Evolutionary conservation across 2,888 invertebrate genomes (phyloP), one percentile per base, ranked within the genome.

Genomic region (Chesias legatella): DNA sequence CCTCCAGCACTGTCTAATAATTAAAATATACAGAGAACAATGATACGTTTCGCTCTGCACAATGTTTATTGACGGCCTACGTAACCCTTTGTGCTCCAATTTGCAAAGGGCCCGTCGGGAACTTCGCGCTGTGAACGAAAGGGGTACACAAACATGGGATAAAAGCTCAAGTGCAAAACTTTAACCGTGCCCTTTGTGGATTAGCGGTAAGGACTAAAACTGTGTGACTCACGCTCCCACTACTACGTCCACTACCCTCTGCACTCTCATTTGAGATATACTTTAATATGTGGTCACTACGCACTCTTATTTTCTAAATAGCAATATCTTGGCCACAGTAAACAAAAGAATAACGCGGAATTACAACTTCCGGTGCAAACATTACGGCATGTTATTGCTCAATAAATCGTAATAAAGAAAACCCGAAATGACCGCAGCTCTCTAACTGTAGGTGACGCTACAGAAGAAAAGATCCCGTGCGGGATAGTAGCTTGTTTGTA

Each of bases 11-110:
- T 67, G 71, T 70, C 68, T 76, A 75, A 80, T 82, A 79, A 83
- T 83, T 82, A 82, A 82, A 82, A 82, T 81, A 81, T 73, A 79
- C 79, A 76, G 66, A 69, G 78, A 73, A 82, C 78, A 80, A 80
- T 83, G 79, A 83, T 80, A 77, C 73, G 78, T 77, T 73, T 79
- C 73, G 72, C 75, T 75, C 69, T 68, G 61, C 69, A 67, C 73
- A 75, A 76, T 82, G 79, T 84, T 81, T 80, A 82, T 81, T 73
- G 80, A 82, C 71, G 79, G 68, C 60, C 59, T 65, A 40, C 36
- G 40, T 63, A 79, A 75, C 77, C 82, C 81, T 77, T 80, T 75
- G 74, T 75, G 67, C 79, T 79, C 80, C 79, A 81, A 79, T 81
- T 79, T 79, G 74, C 72, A 63, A 71, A 63, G 70, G 73, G 58